These are phyloP conservation scores for Meiosimyza platycephala DNA, from an alignment of 2,888 invertebrate genomes.

Conservation along the genomic window DNA sequence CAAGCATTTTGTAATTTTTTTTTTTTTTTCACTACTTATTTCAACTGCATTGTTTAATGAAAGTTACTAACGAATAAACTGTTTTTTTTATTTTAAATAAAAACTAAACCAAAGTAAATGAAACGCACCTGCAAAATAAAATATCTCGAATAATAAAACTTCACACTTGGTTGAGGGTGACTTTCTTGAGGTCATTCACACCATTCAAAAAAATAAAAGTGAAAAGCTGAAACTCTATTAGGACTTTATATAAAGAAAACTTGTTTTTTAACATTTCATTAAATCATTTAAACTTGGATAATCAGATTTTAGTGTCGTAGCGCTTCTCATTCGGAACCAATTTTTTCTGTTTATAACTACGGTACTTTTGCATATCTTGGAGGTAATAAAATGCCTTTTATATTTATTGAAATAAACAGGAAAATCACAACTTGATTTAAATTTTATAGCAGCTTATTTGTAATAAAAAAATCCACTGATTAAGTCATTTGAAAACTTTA, in stretches of 20 bases:
- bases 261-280: too few species aligned
- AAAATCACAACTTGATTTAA: constrained; percentile 22
- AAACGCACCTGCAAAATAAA: neutral
- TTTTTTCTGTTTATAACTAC: constrained; percentile 22
- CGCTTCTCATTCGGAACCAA: constrained; percentile 30
- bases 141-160: constrained; percentile 1
- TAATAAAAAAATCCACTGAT: too few species aligned
- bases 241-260: neutral
- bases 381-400: neutral
- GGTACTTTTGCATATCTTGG: constrained; percentile 6
- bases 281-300: neutral
- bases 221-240: neutral
- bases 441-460: neutral
- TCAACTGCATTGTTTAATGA: too few species aligned
- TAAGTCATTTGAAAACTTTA: too few species aligned
- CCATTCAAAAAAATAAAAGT: constrained; percentile 7
- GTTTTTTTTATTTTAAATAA: too few species aligned
- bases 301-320: too few species aligned
- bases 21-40: neutral
- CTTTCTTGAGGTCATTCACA: constrained; percentile 17
- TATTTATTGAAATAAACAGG: neutral
- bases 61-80: too few species aligned
- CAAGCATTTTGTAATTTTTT: constrained; percentile 5
- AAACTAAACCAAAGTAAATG: neutral
- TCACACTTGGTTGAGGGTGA: constrained; percentile 16